Percentiles rank a stretch among this genome's conserved stretches.
These are phyloP conservation scores for Pimpla rufipes DNA, from an alignment of 2,888 invertebrate species.

Conservation along the genomic window DNA sequence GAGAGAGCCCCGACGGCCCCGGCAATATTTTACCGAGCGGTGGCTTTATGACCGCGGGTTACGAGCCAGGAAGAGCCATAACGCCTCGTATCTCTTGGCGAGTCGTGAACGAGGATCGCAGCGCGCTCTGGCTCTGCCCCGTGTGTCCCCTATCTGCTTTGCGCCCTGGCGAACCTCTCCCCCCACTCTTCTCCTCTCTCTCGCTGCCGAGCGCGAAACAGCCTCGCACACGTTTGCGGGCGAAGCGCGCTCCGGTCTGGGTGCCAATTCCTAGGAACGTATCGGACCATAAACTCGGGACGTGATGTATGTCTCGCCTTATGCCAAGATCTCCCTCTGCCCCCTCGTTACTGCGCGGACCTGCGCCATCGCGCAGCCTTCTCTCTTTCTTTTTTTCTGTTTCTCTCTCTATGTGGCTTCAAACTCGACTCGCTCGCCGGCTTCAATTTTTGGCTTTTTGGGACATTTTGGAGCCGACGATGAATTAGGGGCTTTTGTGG, in stretches of 20 bases:
- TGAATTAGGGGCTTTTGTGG: no score
- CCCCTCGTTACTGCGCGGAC: slow-evolving; percentile 57
- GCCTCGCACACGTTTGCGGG: slow-evolving; percentile 74
- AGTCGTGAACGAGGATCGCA: slow-evolving; percentile 57
- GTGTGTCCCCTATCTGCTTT: slow-evolving; percentile 70
- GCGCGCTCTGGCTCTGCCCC: slow-evolving; percentile 47
- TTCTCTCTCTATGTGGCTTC: neutral
- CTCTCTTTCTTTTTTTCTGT: neutral
- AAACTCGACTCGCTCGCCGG: no score
- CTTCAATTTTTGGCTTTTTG: no score
- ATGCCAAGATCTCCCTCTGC: slow-evolving; percentile 53
- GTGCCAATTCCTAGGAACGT: slow-evolving; percentile 82
- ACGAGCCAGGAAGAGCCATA: slow-evolving; percentile 85
- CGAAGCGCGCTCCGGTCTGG: slow-evolving; percentile 77
- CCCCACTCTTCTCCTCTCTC: slow-evolving; percentile 43
- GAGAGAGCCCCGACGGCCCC: slow-evolving; percentile 74
- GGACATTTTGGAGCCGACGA: no score
- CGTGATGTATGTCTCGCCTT: slow-evolving; percentile 77
- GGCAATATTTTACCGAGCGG: slow-evolving; percentile 83
- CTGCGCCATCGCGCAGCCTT: slow-evolving; percentile 14
- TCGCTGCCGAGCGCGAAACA: slow-evolving; percentile 47
- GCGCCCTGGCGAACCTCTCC: slow-evolving; percentile 55
- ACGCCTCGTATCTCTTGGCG: slow-evolving; percentile 79
- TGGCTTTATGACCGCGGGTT: slow-evolving; percentile 85
- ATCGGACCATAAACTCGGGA: slow-evolving; percentile 82